Base-by-base conservation (phyloP, 1,140 invertebrate species). In the Arion vulgaris region DNA sequence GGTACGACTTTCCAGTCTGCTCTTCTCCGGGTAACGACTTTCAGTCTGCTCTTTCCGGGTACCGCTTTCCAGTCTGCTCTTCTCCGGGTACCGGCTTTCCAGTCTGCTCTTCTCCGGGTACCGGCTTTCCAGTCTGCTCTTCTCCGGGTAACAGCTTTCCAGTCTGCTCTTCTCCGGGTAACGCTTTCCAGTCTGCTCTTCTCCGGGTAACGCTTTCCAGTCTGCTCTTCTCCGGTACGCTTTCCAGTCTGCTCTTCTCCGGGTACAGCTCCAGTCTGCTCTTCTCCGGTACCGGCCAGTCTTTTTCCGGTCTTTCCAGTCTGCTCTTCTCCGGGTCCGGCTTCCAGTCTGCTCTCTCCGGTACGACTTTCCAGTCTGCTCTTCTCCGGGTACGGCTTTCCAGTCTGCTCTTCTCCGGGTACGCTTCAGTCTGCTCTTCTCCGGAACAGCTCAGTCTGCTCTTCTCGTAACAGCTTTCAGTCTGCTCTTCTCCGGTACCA, bases 181-280 rank as follows among this genome's bases (percentile, higher is more conserved):
- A n/a, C n/a, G n/a, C n/a, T n/a, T n/a, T n/a, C n/a, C 66, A 11
- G 13, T n/a, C 66, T 69, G 9, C 66, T 69, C 66, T 26, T 69
- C 45, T 49, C 45, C 45, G 9, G 9, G 9, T 49, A 49, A 9
- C 45, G 9, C 45, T n/a, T 36, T 69, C 66, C 66, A n/a, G n/a
- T 69, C 66, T 26, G 13, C 66, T 26, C 66, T 69, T n/a, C 66
- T 32, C 66, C 66, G n/a, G n/a, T n/a, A n/a, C n/a, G n/a, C n/a
- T n/a, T n/a, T n/a, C n/a, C 26, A 9, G 7, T 69, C n/a, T 36
- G 7, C 34, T 26, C 34, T 69, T n/a, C 34, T 69, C n/a, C 34
- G 7, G 7, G 7, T 69, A 9, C 66, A 28, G 9, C 66, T 69
- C 34, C 34, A 11, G 7, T 69, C 34, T 26, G 9, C 26, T 36